phyloP scores from a whole-genome alignment of 2,888 invertebrate species.

The Chalcosyrphus nemorum region DNA sequence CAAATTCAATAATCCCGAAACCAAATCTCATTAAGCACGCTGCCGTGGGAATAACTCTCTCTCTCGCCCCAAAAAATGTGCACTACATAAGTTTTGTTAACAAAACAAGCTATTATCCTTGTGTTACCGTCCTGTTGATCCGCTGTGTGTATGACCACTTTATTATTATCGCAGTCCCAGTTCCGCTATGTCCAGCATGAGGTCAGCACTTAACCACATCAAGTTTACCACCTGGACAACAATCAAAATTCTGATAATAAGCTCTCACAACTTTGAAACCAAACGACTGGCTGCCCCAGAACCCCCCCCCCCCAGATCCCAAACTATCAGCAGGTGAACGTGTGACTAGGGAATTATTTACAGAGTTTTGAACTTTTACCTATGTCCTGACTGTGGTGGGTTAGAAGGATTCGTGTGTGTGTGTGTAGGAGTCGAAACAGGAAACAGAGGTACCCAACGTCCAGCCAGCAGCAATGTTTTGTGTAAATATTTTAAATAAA shows the following conservation, averaged over 20 bases:
- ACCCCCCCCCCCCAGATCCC: not conserved
- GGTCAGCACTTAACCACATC: conserved; percentile 65
- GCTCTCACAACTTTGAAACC: conserved; percentile 58
- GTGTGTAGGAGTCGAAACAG: not conserved
- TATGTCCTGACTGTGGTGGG: conserved; percentile 8
- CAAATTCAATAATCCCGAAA: too few species aligned
- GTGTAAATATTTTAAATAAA: conserved; percentile 71
- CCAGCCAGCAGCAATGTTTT: conserved; percentile 43
- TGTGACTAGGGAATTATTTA: conserved; percentile 69
- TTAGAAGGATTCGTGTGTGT: not conserved
- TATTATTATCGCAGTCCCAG: conserved; percentile 28
- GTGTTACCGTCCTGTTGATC: conserved; percentile 20
- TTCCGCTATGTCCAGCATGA: conserved; percentile 19
- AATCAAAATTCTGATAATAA: conserved; percentile 69
- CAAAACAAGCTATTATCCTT: conserved; percentile 34
- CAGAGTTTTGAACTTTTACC: conserved; percentile 61
- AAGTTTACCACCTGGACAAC: conserved; percentile 63
- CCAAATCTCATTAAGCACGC: too few species aligned
- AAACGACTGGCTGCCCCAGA: not conserved
- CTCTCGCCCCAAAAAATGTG: too few species aligned
- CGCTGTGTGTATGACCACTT: conserved; percentile 36
- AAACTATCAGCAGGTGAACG: too few species aligned
- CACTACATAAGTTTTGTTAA: too few species aligned
- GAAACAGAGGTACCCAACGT: not conserved
- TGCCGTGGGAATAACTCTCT: too few species aligned